Percentiles rank a stretch among this genome's conserved stretches.
Evolutionary conservation across 2,888 invertebrate species (phyloP).

Genomic region (Heliconius cydno): DNA sequence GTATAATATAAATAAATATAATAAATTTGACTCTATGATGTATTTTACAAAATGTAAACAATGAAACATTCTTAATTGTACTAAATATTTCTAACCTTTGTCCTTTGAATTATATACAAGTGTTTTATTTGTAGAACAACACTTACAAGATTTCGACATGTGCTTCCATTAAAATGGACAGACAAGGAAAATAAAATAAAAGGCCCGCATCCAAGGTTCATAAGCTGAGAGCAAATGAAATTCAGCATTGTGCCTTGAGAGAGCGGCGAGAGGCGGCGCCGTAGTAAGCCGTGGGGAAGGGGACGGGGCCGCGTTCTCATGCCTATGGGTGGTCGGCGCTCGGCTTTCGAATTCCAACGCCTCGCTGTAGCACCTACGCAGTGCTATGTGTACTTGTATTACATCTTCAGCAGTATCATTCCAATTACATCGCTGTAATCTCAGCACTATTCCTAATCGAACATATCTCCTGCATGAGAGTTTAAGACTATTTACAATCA

Average conservation of each 20-base stretch:
- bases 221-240: conserved; percentile 75
- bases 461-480: not conserved
- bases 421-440: conserved; percentile 29
- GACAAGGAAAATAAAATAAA: conserved; percentile 53
- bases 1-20: no score
- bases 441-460: conserved; percentile 4
- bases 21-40: not conserved
- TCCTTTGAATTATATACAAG: not conserved
- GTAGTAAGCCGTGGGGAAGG: conserved; percentile 76
- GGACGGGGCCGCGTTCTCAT: conserved; percentile 79
- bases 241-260: conserved; percentile 77
- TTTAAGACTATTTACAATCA: conserved; percentile 61
- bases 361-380: conserved; percentile 80
- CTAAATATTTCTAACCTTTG: no score
- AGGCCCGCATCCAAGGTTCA: conserved; percentile 56
- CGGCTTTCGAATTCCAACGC: conserved; percentile 83
- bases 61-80: not conserved
- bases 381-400: conserved; percentile 53
- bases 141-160: conserved; percentile 42
- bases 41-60: not conserved
- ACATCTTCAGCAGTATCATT: conserved; percentile 36
- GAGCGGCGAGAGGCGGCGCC: conserved; percentile 79
- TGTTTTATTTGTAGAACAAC: conserved; percentile 1
- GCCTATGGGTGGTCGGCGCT: conserved; percentile 82
- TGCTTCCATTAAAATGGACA: conserved; percentile 43